phyloP scores from a whole-genome alignment of 1,140 invertebrate species.

The Holcopasites calliopsidis region DNA sequence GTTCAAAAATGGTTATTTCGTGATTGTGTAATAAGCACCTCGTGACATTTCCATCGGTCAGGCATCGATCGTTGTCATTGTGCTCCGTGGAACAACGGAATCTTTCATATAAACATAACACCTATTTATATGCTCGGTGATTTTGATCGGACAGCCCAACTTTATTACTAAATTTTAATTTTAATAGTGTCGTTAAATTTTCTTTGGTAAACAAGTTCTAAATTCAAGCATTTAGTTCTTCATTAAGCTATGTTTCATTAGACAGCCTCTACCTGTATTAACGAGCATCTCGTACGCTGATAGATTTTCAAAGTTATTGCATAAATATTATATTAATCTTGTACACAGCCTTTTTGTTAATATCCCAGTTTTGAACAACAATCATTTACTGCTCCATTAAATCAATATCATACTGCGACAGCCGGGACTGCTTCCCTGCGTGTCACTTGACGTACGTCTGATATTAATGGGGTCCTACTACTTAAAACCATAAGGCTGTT shows the following conservation, averaged over 20 bases:
- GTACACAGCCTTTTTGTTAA: neutral
- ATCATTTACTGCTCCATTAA: slow-evolving; percentile 3
- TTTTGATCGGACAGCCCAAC: too few relatives aligned
- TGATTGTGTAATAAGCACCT: slow-evolving; percentile 43
- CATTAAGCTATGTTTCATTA: too few relatives aligned
- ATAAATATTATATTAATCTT: too few relatives aligned
- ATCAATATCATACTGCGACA: slow-evolving; percentile 27
- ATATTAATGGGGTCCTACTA: neutral
- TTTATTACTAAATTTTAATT: too few relatives aligned
- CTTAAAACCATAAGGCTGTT: neutral
- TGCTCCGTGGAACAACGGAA: neutral
- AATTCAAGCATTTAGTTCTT: too few relatives aligned
- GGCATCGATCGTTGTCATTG: slow-evolving; percentile 25
- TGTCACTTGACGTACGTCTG: slow-evolving; percentile 14
- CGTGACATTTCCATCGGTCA: slow-evolving; percentile 30
- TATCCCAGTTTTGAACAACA: slow-evolving; percentile 1
- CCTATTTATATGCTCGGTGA: too few relatives aligned
- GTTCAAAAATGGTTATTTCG: slow-evolving; percentile 35
- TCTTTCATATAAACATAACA: neutral
- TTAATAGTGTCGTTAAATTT: too few relatives aligned
- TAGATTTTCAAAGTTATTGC: too few relatives aligned
- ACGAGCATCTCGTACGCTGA: too few relatives aligned
- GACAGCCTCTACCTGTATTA: too few relatives aligned
- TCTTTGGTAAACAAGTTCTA: too few relatives aligned
- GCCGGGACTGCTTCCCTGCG: neutral